A percentile compares a stretch with the other conserved stretches of the same genome.
phyloP scores from a whole-genome alignment of 1,140 invertebrate genomes.

The Micrasema minimum region DNA sequence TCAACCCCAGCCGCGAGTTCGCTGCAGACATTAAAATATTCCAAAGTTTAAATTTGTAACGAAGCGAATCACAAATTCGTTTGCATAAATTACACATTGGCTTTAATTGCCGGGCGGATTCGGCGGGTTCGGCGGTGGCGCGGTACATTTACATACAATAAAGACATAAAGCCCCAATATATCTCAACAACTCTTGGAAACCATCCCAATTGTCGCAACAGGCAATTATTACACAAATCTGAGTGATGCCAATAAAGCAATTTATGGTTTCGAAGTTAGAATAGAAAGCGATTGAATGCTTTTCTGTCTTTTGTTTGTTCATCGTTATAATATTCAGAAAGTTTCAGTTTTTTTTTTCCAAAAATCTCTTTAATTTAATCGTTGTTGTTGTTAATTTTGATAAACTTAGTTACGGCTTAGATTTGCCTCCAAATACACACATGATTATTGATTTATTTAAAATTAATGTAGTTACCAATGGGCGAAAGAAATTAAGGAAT shows the following conservation, averaged over 20 bases:
- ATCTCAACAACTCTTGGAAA: constrained; percentile 12
- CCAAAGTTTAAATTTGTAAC: constrained; percentile 55
- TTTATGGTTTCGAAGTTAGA: neutral
- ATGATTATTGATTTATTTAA: no score
- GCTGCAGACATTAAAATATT: constrained; percentile 49
- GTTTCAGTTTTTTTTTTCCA: no score
- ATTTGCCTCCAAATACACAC: no score
- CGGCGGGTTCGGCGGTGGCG: constrained; percentile 27
- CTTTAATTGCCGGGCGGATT: constrained; percentile 52
- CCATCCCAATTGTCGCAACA: constrained; percentile 23
- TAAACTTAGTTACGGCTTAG: no score
- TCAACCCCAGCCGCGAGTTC: constrained; percentile 19
- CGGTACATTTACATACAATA: constrained; percentile 49
- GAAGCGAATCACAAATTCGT: constrained; percentile 55
- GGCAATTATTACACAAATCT: constrained; percentile 25
- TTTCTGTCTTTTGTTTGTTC: no score
- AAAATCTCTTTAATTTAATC: no score
- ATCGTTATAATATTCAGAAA: no score
- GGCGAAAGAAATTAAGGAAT: no score
- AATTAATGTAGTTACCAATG: no score
- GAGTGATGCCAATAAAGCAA: constrained; percentile 6
- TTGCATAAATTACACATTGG: constrained; percentile 55
- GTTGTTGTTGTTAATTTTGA: no score
- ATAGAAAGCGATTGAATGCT: no score
- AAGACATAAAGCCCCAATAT: constrained; percentile 39